These are phyloP conservation scores for Phalloptychus januarius DNA, from an alignment of 2,797 vertebrate genomes.

Conservation along the genomic window DNA sequence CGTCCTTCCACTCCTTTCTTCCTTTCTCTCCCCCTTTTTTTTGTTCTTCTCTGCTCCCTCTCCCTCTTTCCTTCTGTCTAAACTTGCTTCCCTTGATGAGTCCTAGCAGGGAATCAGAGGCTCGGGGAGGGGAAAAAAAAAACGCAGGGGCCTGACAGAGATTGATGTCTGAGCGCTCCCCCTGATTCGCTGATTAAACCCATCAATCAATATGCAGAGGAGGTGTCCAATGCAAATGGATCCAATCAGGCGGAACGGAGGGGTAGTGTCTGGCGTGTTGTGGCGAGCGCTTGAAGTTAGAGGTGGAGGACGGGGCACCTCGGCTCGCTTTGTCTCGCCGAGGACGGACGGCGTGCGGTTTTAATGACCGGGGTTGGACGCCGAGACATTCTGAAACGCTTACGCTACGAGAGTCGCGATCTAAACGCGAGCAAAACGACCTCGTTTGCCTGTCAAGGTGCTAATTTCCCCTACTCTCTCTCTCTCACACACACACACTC, in stretches of 20 bases:
- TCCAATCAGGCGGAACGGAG: conserved; percentile 90
- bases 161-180: conserved; percentile 94
- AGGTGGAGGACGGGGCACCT: conserved; percentile 77
- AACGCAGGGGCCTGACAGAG: conserved; percentile 82
- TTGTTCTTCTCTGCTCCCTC: conserved; percentile 36
- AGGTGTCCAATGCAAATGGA: conserved; percentile 95
- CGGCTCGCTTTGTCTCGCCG: conserved; percentile 48
- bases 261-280: conserved; percentile 80
- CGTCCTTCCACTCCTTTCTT: conserved; percentile 55
- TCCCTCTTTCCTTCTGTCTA: conserved; percentile 67
- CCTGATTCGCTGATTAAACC: conserved; percentile 99
- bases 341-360: conserved; percentile 40
- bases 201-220: conserved; percentile 99
- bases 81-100: conserved; percentile 84
- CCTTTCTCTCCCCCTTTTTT: conserved; percentile 25
- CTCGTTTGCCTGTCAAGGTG: conserved; percentile 54
- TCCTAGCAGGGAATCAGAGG: conserved; percentile 81
- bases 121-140: conserved; percentile 59
- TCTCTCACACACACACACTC: neutral
- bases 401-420: conserved; percentile 4
- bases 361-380: conserved; percentile 3
- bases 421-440: conserved; percentile 60
- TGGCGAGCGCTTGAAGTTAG: conserved; percentile 79
- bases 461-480: conserved; percentile 64
- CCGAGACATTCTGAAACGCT: conserved; percentile 30